phyloP scores from a whole-genome alignment of 2,113 vertebrate species.

The Gavia stellata region DNA sequence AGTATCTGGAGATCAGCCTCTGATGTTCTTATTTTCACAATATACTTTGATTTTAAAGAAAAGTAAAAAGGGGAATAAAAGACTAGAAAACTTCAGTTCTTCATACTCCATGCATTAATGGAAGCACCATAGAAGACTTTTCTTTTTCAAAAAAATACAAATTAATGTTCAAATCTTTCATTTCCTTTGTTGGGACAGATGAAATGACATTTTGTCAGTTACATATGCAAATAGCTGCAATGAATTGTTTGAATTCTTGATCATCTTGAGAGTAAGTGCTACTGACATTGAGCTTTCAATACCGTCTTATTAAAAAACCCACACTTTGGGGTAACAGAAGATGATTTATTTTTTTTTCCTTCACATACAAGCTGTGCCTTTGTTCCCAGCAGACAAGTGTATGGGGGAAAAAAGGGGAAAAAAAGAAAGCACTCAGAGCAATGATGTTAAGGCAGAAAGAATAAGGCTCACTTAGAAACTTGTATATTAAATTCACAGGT shows the following conservation, averaged over 20 bases:
- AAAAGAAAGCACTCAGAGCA: neutral
- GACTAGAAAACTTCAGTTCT: neutral
- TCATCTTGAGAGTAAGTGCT: neutral
- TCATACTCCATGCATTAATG: neutral
- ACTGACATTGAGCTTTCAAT: neutral
- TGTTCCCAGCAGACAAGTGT: neutral
- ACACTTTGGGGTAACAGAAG: neutral
- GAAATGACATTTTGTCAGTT: constrained; percentile 7
- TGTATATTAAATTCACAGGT: constrained; percentile 3
- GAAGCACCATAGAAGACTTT: neutral
- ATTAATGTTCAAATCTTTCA: neutral
- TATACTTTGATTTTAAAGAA: neutral
- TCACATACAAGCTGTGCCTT: neutral
- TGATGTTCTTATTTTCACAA: constrained; percentile 28
- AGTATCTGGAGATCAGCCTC: neutral
- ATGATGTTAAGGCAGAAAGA: neutral
- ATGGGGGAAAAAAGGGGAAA: rapidly evolving
- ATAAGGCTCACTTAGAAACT: neutral
- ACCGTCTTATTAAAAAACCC: neutral
- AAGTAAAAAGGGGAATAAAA: neutral
- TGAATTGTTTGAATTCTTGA: neutral
- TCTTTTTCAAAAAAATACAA: neutral
- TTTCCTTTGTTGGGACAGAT: constrained; percentile 18
- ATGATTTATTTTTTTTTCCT: neutral
- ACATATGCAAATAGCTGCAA: neutral